A percentile compares a stretch with the other conserved stretches of the same genome.
These are phyloP conservation scores for Himalopsyche anomala DNA, from an alignment of 2,888 invertebrate genomes.

Conservation along the genomic window DNA sequence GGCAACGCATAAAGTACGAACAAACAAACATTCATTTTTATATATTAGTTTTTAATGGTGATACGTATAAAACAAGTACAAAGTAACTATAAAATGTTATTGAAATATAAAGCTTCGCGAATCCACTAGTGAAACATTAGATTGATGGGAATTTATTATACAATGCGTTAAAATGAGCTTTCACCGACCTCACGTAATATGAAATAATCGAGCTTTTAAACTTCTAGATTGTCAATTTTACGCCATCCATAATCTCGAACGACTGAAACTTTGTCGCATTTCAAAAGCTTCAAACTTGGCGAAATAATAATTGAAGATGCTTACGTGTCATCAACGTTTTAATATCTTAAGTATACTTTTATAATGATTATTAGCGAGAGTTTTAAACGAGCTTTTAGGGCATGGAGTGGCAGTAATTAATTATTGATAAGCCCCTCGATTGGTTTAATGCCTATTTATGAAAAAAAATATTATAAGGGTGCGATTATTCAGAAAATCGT, in stretches of 20 bases:
- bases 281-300: slow-evolving; percentile 6
- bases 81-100: too few relatives aligned
- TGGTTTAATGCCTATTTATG: not conserved
- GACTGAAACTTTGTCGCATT: slow-evolving; percentile 37
- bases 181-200: slow-evolving; percentile 40
- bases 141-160: slow-evolving; percentile 16
- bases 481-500: not conserved
- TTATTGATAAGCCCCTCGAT: not conserved
- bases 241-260: slow-evolving; percentile 28
- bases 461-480: not conserved
- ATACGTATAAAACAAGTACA: too few relatives aligned
- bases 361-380: slow-evolving; percentile 4
- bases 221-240: slow-evolving; percentile 37
- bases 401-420: slow-evolving; percentile 4
- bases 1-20: slow-evolving; percentile 27
- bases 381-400: not conserved
- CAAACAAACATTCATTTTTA: too few relatives aligned
- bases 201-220: slow-evolving; percentile 43
- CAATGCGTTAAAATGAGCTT: slow-evolving; percentile 3
- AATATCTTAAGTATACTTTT: slow-evolving; percentile 36
- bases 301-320: not conserved
- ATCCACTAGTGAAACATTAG: not conserved
- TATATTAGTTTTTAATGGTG: too few relatives aligned
- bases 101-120: too few relatives aligned
- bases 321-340: slow-evolving; percentile 29